Percentiles rank a stretch among this genome's conserved stretches.
These are phyloP conservation scores for Lycorma delicatula DNA, from an alignment of 1,140 invertebrate genomes.

Conservation along the genomic window DNA sequence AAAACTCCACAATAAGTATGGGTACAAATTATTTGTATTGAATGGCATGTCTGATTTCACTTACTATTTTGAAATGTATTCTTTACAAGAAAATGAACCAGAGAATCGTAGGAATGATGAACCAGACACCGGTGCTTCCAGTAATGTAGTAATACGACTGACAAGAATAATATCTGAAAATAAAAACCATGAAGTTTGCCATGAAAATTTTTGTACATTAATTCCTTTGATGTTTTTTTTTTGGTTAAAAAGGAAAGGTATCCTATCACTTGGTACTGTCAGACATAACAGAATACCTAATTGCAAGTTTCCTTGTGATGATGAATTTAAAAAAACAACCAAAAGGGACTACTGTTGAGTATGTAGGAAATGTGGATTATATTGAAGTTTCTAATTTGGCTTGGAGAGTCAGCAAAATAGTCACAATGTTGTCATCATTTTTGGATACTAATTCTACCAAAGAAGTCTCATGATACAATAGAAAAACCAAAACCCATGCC, in stretches of 20 bases:
- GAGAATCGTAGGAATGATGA: constrained; percentile 6
- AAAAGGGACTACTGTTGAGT: constrained; percentile 5
- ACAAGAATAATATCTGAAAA: constrained; percentile 13
- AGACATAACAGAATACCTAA: constrained; percentile 25
- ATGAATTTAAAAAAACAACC: constrained; percentile 15
- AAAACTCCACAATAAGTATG: background rate
- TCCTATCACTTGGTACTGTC: constrained; percentile 24
- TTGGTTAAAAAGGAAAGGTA: too few species aligned
- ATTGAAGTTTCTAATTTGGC: constrained; percentile 18
- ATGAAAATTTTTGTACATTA: constrained; percentile 23
- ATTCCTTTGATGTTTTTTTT: too few species aligned
- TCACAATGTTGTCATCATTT: constrained; percentile 6
- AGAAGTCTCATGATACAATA: constrained; percentile 4
- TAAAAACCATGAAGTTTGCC: constrained; percentile 22
- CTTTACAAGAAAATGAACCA: constrained; percentile 27
- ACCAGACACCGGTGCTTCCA: constrained; percentile 20
- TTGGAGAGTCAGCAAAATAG: constrained; percentile 11
- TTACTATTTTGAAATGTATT: constrained; percentile 35
- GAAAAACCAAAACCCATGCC: constrained; percentile 7
- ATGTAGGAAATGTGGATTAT: background rate
- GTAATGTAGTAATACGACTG: constrained; percentile 22
- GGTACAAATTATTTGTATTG: constrained; percentile 25
- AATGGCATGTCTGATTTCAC: constrained; percentile 34
- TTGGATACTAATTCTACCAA: background rate
- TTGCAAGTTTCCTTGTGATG: constrained; percentile 20